Percentiles rank a stretch among this genome's conserved stretches.
These are phyloP conservation scores for Thecocarcelia acutangulata DNA, from an alignment of 2,888 invertebrate genomes.

Conservation along the genomic window DNA sequence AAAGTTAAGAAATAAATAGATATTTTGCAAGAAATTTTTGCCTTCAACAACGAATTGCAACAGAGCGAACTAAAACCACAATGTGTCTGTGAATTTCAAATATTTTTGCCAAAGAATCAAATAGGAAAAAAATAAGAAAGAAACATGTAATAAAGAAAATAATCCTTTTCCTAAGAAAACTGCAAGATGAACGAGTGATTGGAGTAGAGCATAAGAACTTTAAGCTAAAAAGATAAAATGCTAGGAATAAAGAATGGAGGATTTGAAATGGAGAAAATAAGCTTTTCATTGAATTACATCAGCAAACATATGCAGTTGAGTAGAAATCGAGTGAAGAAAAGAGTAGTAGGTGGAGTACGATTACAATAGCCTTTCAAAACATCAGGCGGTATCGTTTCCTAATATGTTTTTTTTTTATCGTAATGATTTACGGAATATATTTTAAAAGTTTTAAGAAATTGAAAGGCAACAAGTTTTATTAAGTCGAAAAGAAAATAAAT, in stretches of 20 bases:
- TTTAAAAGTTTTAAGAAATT: no score
- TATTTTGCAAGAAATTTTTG: conserved; percentile 4
- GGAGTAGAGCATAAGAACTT: conserved; percentile 4
- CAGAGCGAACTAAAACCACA: conserved; percentile 27
- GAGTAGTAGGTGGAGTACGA: no score
- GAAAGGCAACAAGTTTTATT: no score
- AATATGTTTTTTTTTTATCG: no score
- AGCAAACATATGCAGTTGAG: conserved; percentile 25
- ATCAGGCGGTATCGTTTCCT: no score
- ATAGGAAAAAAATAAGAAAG: not conserved
- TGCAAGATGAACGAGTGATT: conserved; percentile 9
- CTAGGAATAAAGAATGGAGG: conserved; percentile 9
- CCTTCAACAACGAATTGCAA: conserved; percentile 22
- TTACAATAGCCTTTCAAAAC: no score
- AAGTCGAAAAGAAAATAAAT: no score
- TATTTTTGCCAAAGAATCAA: conserved; percentile 28
- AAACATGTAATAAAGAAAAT: not conserved
- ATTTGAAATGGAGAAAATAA: conserved; percentile 9
- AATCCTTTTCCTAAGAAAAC: conserved; percentile 5
- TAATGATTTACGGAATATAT: no score
- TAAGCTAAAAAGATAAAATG: conserved; percentile 10
- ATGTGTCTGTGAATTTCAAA: conserved; percentile 58
- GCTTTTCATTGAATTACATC: conserved; percentile 43
- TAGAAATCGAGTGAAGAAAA: not conserved
- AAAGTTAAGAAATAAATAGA: conserved; percentile 8